Base-by-base conservation (phyloP, 2,113 vertebrate genomes). In the Charadrius vociferus region DNA sequence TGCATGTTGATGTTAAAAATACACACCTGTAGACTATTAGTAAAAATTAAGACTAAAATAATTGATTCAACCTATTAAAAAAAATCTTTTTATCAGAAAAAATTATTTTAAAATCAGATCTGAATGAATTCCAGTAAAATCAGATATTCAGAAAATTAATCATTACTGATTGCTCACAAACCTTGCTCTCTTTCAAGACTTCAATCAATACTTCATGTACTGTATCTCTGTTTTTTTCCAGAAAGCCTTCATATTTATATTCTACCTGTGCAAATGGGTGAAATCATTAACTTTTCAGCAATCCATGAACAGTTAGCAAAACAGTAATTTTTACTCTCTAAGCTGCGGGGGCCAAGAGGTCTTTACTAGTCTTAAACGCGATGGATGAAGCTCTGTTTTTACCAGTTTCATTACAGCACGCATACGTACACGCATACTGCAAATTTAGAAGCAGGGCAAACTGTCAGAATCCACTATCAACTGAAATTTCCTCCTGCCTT, bases 181-280 rank as follows among this genome's bases (percentile, higher is more conserved):
- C 99, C 99, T 99, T 98, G 98, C 99, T 99, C 65, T 91, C 97
- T 97, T 98, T 98, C 98, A 99, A 94, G 79, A 98, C 97, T 62
- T 99, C 99, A 58, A 99, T 94, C 88, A 99, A 97, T 71, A 98
- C 98, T 97, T 99, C 99, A 37, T 99, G 99, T 2, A 99, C 98
- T 1, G 99, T 98, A 82, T 99, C 99, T 98, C 99, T 98, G 98
- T 99, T 99, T 98, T 99, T 99, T 96, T 99, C 99, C 83, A 99
- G 98, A 97, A 99, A 99, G 63, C 99, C 99, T 98, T 98, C 98
- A 95, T 99, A 99, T 88, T 99, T 98, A 97, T 99, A 99, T 96
- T 99, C 99, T 81, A 99, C 99, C 99, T 99, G 95, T 84, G 87
- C 61, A 96, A 93, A 97, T 7, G 56, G 41, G 84, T 27, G 53